Percentiles rank a stretch among this genome's conserved stretches.
phyloP scores from a whole-genome alignment of 1,140 invertebrate genomes.

The Nixonia krombeini region DNA sequence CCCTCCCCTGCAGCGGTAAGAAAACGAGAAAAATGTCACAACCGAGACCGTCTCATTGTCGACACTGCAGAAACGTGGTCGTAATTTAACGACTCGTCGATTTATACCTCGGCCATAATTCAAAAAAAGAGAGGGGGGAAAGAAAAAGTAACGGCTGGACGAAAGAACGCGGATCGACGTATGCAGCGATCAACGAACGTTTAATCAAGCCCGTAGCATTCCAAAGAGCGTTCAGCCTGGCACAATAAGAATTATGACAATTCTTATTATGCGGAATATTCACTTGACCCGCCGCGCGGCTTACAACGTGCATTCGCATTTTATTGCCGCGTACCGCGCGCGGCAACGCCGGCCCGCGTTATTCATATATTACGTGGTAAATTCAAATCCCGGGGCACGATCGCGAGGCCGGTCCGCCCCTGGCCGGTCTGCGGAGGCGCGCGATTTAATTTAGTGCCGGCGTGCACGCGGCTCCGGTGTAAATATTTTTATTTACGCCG shows the following conservation, averaged over 20 bases:
- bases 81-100: too few species aligned
- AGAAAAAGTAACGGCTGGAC: too few species aligned
- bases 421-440: constrained; percentile 6
- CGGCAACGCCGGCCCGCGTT: neutral
- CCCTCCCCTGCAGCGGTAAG: too few species aligned
- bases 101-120: too few species aligned
- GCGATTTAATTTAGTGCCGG: constrained; percentile 63
- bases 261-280: constrained; percentile 9
- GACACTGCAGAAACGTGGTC: too few species aligned
- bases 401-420: neutral
- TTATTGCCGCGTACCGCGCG: constrained; percentile 1
- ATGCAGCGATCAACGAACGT: constrained; percentile 1
- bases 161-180: too few species aligned
- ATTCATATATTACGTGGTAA: constrained; percentile 8
- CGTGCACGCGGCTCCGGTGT: constrained; percentile 59
- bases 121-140: too few species aligned
- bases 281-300: neutral
- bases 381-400: constrained; percentile 13
- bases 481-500: constrained; percentile 67
- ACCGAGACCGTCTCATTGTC: too few species aligned
- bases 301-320: constrained; percentile 6
- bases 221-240: too few species aligned
- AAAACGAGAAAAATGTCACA: too few species aligned
- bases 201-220: constrained; percentile 1
- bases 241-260: constrained; percentile 5